Evolutionary conservation across 2,797 vertebrate genomes (phyloP).

Genomic region (Synaphobranchus kaupii): DNA sequence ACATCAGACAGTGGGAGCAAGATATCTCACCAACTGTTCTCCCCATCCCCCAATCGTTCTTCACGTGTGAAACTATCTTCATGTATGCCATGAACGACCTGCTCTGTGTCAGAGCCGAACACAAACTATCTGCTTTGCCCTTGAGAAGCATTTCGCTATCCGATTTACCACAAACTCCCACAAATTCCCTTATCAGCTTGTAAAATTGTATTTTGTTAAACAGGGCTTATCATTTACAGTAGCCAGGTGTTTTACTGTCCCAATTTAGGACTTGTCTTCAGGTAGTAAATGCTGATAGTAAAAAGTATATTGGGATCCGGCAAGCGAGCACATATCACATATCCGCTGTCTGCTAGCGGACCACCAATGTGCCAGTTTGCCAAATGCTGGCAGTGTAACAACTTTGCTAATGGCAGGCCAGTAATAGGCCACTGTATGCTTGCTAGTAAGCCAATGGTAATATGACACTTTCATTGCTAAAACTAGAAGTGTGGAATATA

Average conservation of each 20-base stretch:
- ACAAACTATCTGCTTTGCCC: not conserved
- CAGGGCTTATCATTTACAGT: not conserved
- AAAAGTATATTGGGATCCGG: not conserved
- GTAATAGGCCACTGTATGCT: too few relatives aligned
- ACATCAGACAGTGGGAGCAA: not conserved
- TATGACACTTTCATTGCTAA: too few relatives aligned
- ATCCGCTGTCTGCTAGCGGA: too few relatives aligned
- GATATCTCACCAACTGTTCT: too few relatives aligned
- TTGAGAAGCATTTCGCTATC: not conserved
- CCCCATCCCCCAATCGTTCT: not conserved
- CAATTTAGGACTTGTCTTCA: not conserved
- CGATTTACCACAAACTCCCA: not conserved
- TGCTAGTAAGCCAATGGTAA: too few relatives aligned
- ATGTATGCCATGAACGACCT: not conserved
- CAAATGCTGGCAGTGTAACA: too few relatives aligned
- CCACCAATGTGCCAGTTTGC: too few relatives aligned
- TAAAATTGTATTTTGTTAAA: not conserved
- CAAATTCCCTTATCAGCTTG: not conserved
- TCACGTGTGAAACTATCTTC: not conserved
- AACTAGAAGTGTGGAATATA: not conserved
- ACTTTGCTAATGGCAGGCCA: too few relatives aligned
- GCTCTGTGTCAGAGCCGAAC: not conserved
- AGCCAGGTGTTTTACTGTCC: not conserved
- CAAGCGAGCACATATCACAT: too few relatives aligned
- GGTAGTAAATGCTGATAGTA: not conserved